phyloP scores from a whole-genome alignment of 2,113 vertebrate species.

The Oenanthe melanoleuca region DNA sequence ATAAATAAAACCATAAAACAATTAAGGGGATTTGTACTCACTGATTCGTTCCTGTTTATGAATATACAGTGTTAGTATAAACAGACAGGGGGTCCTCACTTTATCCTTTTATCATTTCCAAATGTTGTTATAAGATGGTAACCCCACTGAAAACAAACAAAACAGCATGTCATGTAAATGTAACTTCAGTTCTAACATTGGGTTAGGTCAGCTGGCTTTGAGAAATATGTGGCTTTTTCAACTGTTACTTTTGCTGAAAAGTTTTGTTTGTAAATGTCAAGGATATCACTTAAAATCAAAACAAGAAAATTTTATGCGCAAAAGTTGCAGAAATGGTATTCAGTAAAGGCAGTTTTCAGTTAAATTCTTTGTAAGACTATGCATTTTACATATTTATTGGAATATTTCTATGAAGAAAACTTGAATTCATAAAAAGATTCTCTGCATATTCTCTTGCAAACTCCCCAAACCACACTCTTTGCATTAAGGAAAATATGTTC shows the following conservation, averaged over 20 bases:
- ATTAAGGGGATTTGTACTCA: conserved; percentile 53
- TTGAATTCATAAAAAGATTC: background rate
- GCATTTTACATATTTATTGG: background rate
- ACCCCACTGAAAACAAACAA: conserved; percentile 53
- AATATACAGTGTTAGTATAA: conserved; percentile 57
- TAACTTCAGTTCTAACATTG: conserved; percentile 39
- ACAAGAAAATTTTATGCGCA: background rate
- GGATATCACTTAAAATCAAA: conserved; percentile 1
- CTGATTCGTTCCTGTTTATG: conserved; percentile 50
- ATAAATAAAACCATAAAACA: conserved; percentile 58
- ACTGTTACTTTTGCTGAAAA: conserved; percentile 23
- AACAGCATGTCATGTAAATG: conserved; percentile 58
- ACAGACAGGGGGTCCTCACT: conserved; percentile 50
- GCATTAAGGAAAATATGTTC: background rate
- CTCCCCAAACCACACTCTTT: background rate
- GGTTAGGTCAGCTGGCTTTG: conserved; percentile 38
- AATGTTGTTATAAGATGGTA: conserved; percentile 62
- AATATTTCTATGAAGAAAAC: background rate
- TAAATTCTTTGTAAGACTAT: background rate
- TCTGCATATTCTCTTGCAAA: background rate
- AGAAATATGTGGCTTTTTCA: conserved; percentile 57
- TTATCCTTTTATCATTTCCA: conserved; percentile 70
- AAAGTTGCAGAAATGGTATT: background rate
- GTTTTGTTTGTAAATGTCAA: conserved; percentile 14
- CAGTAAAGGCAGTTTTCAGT: background rate